Percentiles rank a stretch among this genome's conserved stretches.
These are phyloP conservation scores for Galaxea fascicularis DNA, from an alignment of 92 coral and sea anemone species.

Conservation along the genomic window DNA sequence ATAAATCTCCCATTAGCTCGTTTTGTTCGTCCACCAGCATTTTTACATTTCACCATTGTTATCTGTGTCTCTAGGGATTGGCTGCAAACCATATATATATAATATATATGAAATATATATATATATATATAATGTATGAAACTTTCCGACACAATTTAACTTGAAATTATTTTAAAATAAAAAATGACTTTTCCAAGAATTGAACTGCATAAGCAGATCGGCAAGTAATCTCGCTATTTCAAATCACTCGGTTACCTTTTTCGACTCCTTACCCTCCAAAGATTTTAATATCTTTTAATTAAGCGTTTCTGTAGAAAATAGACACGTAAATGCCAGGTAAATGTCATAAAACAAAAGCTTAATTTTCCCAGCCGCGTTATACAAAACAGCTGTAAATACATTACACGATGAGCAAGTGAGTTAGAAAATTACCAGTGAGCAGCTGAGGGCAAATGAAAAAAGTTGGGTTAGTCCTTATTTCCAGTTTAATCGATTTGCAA, in stretches of 20 bases:
- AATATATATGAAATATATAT: no score
- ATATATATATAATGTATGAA: no score
- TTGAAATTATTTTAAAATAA: no score
- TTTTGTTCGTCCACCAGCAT: no score
- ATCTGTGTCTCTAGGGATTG: no score
- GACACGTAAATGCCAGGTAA: not conserved
- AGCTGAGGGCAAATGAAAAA: not conserved
- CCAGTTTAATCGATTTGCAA: no score
- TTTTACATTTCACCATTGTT: no score
- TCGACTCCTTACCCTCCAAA: not conserved
- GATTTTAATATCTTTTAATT: not conserved
- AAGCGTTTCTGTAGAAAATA: not conserved
- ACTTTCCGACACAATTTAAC: no score
- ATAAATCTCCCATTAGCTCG: no score
- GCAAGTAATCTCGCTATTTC: not conserved
- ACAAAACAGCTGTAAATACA: slow-evolving; percentile 6
- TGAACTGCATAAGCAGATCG: not conserved
- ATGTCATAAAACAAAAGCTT: not conserved
- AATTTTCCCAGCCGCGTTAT: not conserved
- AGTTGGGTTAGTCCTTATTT: not conserved
- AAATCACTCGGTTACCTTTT: not conserved
- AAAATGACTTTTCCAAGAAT: no score
- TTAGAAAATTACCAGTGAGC: not conserved
- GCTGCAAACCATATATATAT: no score
- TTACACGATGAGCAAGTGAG: not conserved